These are phyloP conservation scores for Poeciliopsis occidentalis DNA, from an alignment of 2,113 vertebrate species.

Conservation along the genomic window DNA sequence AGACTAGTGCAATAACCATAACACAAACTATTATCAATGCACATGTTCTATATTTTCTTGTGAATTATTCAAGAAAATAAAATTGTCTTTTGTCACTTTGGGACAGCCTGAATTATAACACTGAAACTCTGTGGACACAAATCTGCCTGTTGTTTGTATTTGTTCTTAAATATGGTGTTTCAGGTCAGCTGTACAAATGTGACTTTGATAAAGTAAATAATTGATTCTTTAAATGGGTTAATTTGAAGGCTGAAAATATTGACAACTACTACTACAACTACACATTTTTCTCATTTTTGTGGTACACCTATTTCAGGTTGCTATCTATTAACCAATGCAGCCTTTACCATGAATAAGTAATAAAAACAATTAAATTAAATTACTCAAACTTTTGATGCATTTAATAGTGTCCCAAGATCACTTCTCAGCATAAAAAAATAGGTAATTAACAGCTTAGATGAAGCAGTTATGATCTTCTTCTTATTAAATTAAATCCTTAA, in stretches of 20 bases:
- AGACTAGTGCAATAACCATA: too few species aligned
- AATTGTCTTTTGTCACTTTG: not conserved
- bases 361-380: constrained; percentile 84
- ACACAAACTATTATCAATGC: not conserved
- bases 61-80: not conserved
- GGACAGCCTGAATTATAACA: not conserved
- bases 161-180: too few species aligned
- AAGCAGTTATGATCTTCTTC: constrained; percentile 77
- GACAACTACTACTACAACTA: not conserved
- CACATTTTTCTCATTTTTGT: constrained; percentile 35
- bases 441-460: constrained; percentile 83
- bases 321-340: constrained; percentile 64
- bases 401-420: constrained; percentile 78
- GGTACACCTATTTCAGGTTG: constrained; percentile 58
- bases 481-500: constrained; percentile 80
- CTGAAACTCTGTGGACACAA: not conserved
- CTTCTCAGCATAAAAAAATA: constrained; percentile 79
- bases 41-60: too few species aligned
- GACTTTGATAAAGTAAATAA: not conserved
- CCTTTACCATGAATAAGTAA: constrained; percentile 78
- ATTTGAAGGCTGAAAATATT: constrained; percentile 30
- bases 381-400: constrained; percentile 84
- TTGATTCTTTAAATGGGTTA: not conserved
- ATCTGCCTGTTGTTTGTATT: too few species aligned
- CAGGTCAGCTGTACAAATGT: too few species aligned